These are phyloP conservation scores for Proteles cristata DNA, from an alignment of 2,113 vertebrate genomes.

Conservation along the genomic window DNA sequence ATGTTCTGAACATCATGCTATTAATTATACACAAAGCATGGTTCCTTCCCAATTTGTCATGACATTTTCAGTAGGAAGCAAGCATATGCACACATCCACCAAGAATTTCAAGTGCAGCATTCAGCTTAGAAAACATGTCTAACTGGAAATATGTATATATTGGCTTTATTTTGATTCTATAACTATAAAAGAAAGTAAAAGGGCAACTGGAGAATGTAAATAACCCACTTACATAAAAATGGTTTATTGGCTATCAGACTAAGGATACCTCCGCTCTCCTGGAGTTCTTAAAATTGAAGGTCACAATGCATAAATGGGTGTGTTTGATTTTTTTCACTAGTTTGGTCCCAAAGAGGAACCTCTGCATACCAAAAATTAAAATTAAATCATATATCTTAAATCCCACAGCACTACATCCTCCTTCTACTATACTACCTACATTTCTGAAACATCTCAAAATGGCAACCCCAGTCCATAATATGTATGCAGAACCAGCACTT, in stretches of 20 bases:
- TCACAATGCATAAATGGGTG: neutral
- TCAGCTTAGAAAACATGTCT: neutral
- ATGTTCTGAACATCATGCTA: neutral
- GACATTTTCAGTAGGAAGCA: slow-evolving; percentile 32
- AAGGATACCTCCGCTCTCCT: neutral
- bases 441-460: neutral
- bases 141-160: neutral
- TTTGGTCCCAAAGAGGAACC: neutral
- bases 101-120: slow-evolving; percentile 20
- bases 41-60: neutral
- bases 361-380: neutral
- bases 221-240: slow-evolving; percentile 1
- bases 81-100: neutral
- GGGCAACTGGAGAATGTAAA: neutral
- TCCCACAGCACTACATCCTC: neutral
- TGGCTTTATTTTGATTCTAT: slow-evolving; percentile 20
- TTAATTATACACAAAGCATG: neutral
- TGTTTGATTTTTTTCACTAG: neutral
- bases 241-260: neutral
- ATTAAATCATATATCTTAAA: neutral
- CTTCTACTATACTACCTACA: neutral
- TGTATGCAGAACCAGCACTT: neutral
- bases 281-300: slow-evolving; percentile 29
- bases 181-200: slow-evolving; percentile 33
- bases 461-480: neutral